Evolutionary conservation across 2,888 invertebrate species (phyloP), one percentile per base, ranked within the genome.

Genomic region (Corbicula japonica): DNA sequence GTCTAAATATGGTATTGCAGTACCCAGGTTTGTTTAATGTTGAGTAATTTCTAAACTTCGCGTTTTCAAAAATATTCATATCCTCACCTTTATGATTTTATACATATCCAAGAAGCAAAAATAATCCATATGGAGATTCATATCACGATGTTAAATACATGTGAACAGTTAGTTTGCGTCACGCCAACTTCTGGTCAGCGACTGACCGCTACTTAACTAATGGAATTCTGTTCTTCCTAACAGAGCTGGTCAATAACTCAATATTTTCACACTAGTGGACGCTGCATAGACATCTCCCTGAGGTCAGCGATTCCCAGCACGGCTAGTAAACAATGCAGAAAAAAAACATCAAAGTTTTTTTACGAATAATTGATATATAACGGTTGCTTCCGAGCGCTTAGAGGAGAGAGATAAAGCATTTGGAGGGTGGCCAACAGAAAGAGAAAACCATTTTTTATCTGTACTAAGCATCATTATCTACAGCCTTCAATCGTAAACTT

Each of bases 191-290:
- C 21, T 50, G 70, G 70, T 70, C 70, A 70, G 18, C 44, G 62
- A 63, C 44, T 76, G 76, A 76, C 76, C 76, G 69, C 70, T 76
- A 54, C 46, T 34, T 46, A 32, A 68, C 44, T 63, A 15, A 44
- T 38, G 54, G 48, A 46, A 76, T 63, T 41, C 66, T 38, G 66
- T 35, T 66, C 28, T 32, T 58, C 32, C 58, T 21, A 41, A 21
- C 50, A 54, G 30, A 38, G 54, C 46, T 76, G 65, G 71, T 71
- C 76, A 76, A 76, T 76, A 76, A 76, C 52, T 76, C 76, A 70
- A 76, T 76, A 76, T 71, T 68, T 52, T 65, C 30, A 50, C 66
- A 30, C 61, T 38, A 61, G 48, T 68, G 66, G 66, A 60, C 58
- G 65, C 23, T 68, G 66, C 66, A 68, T 58, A 74, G 35, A 48